Evolutionary conservation across 1,140 invertebrate species (phyloP).

Genomic region (Hyposmocoma kahamanoa): DNA sequence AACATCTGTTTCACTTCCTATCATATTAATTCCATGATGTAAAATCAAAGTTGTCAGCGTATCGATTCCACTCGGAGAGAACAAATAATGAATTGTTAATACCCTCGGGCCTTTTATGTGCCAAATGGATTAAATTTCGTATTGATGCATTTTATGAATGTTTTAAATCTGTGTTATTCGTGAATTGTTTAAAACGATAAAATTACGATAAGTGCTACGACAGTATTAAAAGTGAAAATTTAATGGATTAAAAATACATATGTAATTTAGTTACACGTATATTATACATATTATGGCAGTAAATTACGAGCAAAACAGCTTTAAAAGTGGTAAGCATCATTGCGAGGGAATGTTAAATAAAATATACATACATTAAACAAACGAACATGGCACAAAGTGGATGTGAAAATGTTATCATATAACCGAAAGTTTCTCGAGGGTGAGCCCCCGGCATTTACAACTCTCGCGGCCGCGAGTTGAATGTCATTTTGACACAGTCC

Average conservation of each 20-base stretch:
- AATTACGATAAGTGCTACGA: no score
- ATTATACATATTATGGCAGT: no score
- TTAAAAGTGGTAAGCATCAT: not conserved
- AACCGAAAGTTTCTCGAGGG: not conserved
- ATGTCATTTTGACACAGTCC: not conserved
- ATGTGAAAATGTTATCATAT: not conserved
- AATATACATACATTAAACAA: not conserved
- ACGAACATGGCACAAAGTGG: not conserved
- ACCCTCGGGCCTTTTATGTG: not conserved
- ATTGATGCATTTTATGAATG: not conserved
- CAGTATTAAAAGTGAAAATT: no score
- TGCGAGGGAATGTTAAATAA: not conserved
- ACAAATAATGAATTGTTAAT: not conserved
- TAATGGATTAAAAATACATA: no score
- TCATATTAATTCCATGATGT: no score
- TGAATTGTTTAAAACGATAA: no score
- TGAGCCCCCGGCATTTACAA: not conserved
- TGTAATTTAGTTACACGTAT: no score
- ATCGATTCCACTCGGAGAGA: not conserved
- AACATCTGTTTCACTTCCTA: no score
- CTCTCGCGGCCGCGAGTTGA: not conserved
- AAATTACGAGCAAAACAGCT: not conserved
- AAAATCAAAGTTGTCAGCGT: not conserved
- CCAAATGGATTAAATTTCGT: not conserved
- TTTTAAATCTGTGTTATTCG: no score